Evolutionary conservation across 2,888 invertebrate species (phyloP).

Genomic region (Erebia aethiops): DNA sequence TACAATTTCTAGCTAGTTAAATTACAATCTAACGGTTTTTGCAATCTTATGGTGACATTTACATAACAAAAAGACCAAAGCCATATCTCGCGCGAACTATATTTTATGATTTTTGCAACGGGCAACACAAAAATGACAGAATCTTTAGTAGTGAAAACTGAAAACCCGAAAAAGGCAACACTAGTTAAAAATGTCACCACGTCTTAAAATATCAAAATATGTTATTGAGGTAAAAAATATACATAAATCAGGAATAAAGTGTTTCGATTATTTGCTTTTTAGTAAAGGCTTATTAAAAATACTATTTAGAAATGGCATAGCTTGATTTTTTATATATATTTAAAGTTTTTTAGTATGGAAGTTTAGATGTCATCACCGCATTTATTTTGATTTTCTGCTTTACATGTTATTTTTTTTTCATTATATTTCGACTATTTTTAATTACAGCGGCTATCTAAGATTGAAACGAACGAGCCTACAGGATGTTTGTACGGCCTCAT

Average conservation of each 20-base stretch:
- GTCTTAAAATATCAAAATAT: constrained; percentile 88
- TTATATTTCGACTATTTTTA: constrained; percentile 7
- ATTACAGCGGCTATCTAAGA: constrained; percentile 85
- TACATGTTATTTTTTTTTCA: constrained; percentile 14
- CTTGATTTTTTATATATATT: neutral
- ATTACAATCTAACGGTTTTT: too few relatives aligned
- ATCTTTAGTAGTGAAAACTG: too few relatives aligned
- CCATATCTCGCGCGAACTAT: too few relatives aligned
- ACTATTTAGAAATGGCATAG: neutral
- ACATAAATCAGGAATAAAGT: constrained; percentile 14
- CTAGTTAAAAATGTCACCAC: constrained; percentile 84
- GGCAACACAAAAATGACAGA: too few relatives aligned
- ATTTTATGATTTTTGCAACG: too few relatives aligned
- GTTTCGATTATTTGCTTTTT: neutral
- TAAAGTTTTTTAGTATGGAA: constrained; percentile 46
- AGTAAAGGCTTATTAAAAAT: neutral
- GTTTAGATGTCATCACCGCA: constrained; percentile 60
- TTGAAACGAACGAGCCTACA: constrained; percentile 83
- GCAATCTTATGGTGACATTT: too few relatives aligned
- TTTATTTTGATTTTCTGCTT: constrained; percentile 11
- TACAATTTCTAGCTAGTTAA: too few relatives aligned
- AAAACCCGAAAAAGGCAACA: neutral
- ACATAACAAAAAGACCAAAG: too few relatives aligned
- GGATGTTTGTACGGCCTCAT: constrained; percentile 90
- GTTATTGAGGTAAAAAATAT: constrained; percentile 85